Percentiles rank a stretch among this genome's conserved stretches.
These are phyloP conservation scores for Marisa cornuarietis DNA, from an alignment of 1,140 invertebrate species.

Conservation along the genomic window DNA sequence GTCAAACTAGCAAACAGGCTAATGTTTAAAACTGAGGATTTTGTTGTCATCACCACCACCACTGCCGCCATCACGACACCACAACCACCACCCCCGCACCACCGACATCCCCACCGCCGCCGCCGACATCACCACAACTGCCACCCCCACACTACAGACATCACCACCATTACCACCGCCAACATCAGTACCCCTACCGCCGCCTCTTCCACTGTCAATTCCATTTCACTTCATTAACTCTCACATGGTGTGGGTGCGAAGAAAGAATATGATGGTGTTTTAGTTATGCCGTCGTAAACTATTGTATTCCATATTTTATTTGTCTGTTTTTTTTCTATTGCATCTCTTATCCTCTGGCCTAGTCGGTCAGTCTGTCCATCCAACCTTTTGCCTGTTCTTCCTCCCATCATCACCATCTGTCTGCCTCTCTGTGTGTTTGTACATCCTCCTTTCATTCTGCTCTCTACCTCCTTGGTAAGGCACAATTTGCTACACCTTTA, in stretches of 20 bases:
- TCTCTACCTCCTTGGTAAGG: too few species aligned
- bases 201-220: background rate
- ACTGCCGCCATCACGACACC: background rate
- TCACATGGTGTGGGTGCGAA: background rate
- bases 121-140: background rate
- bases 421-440: background rate
- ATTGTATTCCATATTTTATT: background rate
- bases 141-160: background rate
- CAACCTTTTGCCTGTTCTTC: background rate
- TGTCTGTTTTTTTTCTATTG: background rate
- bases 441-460: background rate
- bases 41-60: background rate
- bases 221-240: background rate
- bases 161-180: background rate
- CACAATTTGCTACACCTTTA: background rate
- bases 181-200: background rate
- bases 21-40: background rate
- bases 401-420: background rate
- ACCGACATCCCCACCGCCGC: background rate
- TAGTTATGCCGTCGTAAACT: background rate
- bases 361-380: constrained; percentile 2
- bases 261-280: background rate
- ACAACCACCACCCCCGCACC: background rate
- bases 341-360: background rate
- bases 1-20: too few species aligned